Percentiles rank a stretch among this genome's conserved stretches.
Conservation (phyloP, 2,797 vertebrate genomes). For the Philypnodon macrostomus region DNA sequence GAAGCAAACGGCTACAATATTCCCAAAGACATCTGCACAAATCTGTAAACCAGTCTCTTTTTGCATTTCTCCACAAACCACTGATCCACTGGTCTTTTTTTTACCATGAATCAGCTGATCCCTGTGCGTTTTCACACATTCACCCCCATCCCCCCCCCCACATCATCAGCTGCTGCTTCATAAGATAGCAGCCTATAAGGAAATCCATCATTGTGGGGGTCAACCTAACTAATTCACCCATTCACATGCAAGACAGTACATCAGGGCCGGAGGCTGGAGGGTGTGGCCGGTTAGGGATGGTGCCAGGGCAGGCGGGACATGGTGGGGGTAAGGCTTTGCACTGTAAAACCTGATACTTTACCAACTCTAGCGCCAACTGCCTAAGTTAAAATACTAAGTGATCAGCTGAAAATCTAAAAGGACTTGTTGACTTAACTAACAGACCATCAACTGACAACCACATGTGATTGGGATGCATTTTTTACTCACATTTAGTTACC, state of each 20-base stretch:
- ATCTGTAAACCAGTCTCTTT: neutral
- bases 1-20: too few species aligned
- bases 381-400: too few species aligned
- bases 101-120: slow-evolving; percentile 77
- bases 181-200: too few species aligned
- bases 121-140: slow-evolving; percentile 57
- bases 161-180: slow-evolving; percentile 60
- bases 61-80: neutral
- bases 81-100: slow-evolving; percentile 33
- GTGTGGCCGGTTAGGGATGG: slow-evolving; percentile 54
- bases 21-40: neutral
- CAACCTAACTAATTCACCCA: slow-evolving; percentile 58
- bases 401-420: too few species aligned
- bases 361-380: too few species aligned
- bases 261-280: slow-evolving; percentile 30
- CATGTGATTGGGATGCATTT: too few species aligned
- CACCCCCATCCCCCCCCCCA: slow-evolving; percentile 22
- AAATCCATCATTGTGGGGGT: slow-evolving; percentile 62
- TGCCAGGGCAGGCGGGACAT: slow-evolving; percentile 24
- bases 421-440: too few species aligned
- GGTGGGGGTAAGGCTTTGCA: slow-evolving; percentile 1
- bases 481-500: too few species aligned
- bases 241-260: slow-evolving; percentile 68
- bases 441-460: too few species aligned
- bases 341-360: too few species aligned